Percentiles rank a stretch among this genome's conserved stretches.
phyloP scores from a whole-genome alignment of 1,140 invertebrate species.

The Leptinotarsa undecemlineata region DNA sequence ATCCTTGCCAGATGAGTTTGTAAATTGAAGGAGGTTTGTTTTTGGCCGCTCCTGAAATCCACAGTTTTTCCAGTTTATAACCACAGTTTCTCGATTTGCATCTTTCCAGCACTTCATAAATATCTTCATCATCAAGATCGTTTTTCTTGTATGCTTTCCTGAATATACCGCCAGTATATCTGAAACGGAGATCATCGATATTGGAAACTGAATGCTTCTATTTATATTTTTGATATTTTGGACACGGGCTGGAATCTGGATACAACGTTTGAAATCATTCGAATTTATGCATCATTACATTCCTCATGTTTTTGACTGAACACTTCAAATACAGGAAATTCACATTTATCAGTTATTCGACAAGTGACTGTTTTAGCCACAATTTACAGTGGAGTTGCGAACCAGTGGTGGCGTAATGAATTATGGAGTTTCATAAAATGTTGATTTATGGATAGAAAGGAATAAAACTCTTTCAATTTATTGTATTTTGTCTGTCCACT shows the following conservation, averaged over 20 bases:
- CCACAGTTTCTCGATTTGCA: conserved; percentile 16
- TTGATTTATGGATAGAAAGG: not conserved
- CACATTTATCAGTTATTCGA: not conserved
- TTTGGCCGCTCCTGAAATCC: not conserved
- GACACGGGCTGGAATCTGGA: not conserved
- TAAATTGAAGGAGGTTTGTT: not conserved
- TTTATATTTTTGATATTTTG: not conserved
- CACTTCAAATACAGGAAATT: not conserved
- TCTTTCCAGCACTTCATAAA: not conserved
- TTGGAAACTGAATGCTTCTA: too few species aligned
- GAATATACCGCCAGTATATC: conserved; percentile 12
- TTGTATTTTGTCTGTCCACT: not conserved
- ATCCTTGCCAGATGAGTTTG: not conserved
- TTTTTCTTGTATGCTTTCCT: conserved; percentile 2
- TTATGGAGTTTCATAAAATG: not conserved
- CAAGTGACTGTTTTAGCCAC: not conserved
- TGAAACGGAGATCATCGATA: not conserved
- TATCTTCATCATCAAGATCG: conserved; percentile 14
- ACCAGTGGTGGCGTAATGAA: too few species aligned
- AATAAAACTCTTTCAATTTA: too few species aligned
- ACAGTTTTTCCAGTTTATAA: conserved; percentile 12
- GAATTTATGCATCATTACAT: too few species aligned
- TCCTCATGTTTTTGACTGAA: too few species aligned
- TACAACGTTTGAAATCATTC: not conserved
- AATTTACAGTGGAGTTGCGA: too few species aligned